Evolutionary conservation across 2,888 invertebrate species (phyloP).

Genomic region (Drosophila eohydei): DNA sequence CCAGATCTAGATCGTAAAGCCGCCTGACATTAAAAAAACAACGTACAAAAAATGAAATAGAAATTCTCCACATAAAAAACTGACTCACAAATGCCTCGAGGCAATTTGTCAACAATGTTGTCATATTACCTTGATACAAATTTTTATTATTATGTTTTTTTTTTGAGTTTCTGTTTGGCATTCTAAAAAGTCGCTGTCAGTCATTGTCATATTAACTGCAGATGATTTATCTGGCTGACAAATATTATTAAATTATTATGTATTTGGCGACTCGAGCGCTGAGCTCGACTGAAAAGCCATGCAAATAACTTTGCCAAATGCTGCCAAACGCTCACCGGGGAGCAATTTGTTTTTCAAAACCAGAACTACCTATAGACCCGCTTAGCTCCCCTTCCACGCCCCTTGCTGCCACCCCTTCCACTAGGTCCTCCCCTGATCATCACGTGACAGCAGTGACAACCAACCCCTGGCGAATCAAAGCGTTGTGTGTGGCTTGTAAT

Average conservation of each 20-base stretch:
- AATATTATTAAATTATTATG: conserved; percentile 83
- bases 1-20: conserved; percentile 66
- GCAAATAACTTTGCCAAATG: conserved; percentile 71
- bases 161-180: conserved; percentile 6
- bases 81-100: conserved; percentile 26
- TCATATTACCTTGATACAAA: conserved; percentile 74
- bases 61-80: conserved; percentile 31
- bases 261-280: conserved; percentile 50
- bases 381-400: background rate
- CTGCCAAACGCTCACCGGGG: conserved; percentile 68
- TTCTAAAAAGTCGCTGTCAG: conserved; percentile 53
- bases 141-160: conserved; percentile 18
- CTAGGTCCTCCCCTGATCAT: background rate
- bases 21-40: conserved; percentile 66
- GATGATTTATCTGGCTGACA: conserved; percentile 82
- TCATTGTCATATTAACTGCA: conserved; percentile 80
- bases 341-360: conserved; percentile 70
- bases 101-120: conserved; percentile 78
- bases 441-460: conserved; percentile 15
- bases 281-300: conserved; percentile 60
- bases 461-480: conserved; percentile 63
- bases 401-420: background rate
- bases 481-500: conserved; percentile 61
- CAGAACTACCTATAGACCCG: conserved; percentile 48
- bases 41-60: background rate